Conservation (phyloP, 2,888 invertebrate species). For the Hemistola chrysoprasaria region DNA sequence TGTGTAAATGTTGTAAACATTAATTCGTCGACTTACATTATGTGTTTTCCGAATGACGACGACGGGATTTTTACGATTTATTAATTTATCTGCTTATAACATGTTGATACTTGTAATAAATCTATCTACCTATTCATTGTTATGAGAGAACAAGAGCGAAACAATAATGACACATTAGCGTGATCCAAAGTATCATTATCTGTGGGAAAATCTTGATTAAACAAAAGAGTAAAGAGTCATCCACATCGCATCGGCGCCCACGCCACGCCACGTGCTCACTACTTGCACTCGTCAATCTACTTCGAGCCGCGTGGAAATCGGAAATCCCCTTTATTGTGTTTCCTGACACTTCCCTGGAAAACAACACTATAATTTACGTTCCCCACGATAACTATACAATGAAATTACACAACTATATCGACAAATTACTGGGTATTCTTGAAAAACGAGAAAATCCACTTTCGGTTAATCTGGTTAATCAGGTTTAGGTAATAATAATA, state of each 20-base stretch:
- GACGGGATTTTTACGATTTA: too few species aligned
- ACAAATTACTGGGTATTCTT: slow-evolving; percentile 55
- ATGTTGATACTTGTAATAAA: neutral
- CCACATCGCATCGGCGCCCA: slow-evolving; percentile 43
- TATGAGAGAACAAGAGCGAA: slow-evolving; percentile 14
- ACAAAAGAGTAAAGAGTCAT: slow-evolving; percentile 51
- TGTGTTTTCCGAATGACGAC: too few species aligned
- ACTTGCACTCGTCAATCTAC: too few species aligned
- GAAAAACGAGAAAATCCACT: slow-evolving; percentile 67
- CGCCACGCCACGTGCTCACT: slow-evolving; percentile 19
- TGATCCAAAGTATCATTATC: slow-evolving; percentile 51
- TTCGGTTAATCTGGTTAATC: slow-evolving; percentile 59
- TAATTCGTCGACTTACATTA: too few species aligned
- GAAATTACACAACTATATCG: slow-evolving; percentile 53
- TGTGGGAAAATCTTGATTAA: slow-evolving; percentile 60
- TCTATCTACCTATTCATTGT: neutral
- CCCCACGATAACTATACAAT: slow-evolving; percentile 47
- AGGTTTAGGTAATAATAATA: slow-evolving; percentile 50
- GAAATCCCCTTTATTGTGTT: slow-evolving; percentile 73
- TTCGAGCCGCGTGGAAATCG: slow-evolving; percentile 63
- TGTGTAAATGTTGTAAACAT: too few species aligned
- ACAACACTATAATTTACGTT: slow-evolving; percentile 28
- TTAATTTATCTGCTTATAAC: too few species aligned
- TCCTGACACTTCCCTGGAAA: slow-evolving; percentile 65
- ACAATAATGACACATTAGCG: slow-evolving; percentile 40